Evolutionary conservation across 2,113 vertebrate genomes (phyloP), one percentile per base, ranked within the genome.

Genomic region (Cebidichthys violaceus): DNA sequence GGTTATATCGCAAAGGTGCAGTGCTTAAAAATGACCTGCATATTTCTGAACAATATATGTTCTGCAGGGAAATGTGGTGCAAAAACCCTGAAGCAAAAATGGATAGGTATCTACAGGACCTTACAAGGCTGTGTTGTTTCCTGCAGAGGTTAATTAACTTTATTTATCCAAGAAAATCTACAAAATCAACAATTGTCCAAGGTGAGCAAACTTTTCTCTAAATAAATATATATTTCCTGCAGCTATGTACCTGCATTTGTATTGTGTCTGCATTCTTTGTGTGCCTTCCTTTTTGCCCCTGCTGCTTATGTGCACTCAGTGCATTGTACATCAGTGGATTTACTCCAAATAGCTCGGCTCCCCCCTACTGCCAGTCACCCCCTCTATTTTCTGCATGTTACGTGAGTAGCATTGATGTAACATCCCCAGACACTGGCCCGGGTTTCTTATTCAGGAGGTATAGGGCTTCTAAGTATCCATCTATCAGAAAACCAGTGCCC

Each of bases 401-500:
- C 88, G 89, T 91, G 93, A 88, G 90, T 82, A 86, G 93, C 90
- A 91, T 93, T 93, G 87, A 92, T 90, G 87, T 66, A 68, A 67
- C 68, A 78, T 91, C 87, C 87, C 88, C 41, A 89, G 87, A 88
- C 77, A 76, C 65, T 68, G 79, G 68, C 84, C 79, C 29, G 68
- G 67, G 70, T 88, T 92, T 93, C 84, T 92, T 90, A 92, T 92
- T 92, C 93, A 89, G 83, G 68, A 77, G 85, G 75, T 87, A 90
- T 83, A 88, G 54, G 79, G 61, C 70, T 80, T 89, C 82, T 92
- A 92, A 91, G 89, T 88, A 92, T 80, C 87, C 92, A 87, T 92
- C 93, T 86, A 91, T 94, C 92, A 91, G 86, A 90, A 90, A 90
- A 92, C 86, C 90, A 90, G 82, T 80, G 62, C 89, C 87, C 89